Base-by-base conservation (phyloP, 1,140 invertebrate species). In the Oedothorax gibbosus region DNA sequence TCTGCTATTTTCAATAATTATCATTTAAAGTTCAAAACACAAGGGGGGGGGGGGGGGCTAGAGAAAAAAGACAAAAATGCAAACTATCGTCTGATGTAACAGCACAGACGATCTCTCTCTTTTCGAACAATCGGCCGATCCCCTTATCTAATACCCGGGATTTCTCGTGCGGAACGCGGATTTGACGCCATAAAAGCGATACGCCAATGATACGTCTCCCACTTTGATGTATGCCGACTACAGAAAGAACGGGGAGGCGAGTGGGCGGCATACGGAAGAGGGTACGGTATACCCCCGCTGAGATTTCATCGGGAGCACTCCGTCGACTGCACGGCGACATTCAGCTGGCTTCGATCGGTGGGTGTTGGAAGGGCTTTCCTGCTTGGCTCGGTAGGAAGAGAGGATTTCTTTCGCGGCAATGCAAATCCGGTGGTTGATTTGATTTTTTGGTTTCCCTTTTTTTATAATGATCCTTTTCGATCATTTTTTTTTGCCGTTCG, bases 131-230 rank as follows among this genome's bases (percentile, higher is more conserved):
- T 75, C 49, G 72, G 21, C 53, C 14, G 51, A 14, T 20, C 75
- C 75, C 20, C 75, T 64, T 64, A 64, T 77, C 75, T 77, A 57
- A 75, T 75, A 49, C 56, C 51, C 20, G 18, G 64, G 77, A 79
- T 79, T 79, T 79, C 62, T 79, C 57, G 77, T 54, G 65, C 66
- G 78, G 62, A 81, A 71, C 78, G 35, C 77, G 62, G 77, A 79
- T 79, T 79, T 79, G 77, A 79, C 64, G 77, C 77, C 77, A 56
- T 79, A 79, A 79, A 79, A 71, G 78, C 54, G 66, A 57, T 62
- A 56, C 78, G 64, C 53, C 77, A 79, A 79, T 79, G 77, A 68
- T 54, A 68, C 54, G 53, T 14, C 9, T 35, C 20, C 14, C 12
- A 35, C 78, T 81, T 81, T 81, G 78, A 81, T 71, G 53, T 81